Evolutionary conservation across 2,888 invertebrate species (phyloP).

Genomic region (Hyles lineata): DNA sequence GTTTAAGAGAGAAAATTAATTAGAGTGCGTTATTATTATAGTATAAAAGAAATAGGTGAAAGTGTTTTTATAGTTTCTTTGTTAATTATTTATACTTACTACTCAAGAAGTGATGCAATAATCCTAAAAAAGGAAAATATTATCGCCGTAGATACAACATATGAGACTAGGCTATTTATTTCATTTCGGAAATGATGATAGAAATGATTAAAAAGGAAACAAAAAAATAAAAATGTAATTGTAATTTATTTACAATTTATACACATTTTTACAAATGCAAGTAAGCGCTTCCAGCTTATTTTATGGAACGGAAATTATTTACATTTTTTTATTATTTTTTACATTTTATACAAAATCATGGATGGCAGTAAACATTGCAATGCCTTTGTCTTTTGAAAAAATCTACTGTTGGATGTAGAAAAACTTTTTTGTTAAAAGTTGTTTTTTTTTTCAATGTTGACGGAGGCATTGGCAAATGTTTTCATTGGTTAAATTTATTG

Average conservation of each 20-base stretch:
- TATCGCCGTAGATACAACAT: too few relatives aligned
- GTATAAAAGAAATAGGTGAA: too few relatives aligned
- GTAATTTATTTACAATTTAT: slow-evolving; percentile 55
- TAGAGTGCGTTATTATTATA: too few relatives aligned
- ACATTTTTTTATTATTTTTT: slow-evolving; percentile 34
- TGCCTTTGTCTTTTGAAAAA: slow-evolving; percentile 5
- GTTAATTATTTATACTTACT: too few relatives aligned
- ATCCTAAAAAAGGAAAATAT: too few relatives aligned
- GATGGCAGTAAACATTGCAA: slow-evolving; percentile 37
- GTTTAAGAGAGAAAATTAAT: too few relatives aligned
- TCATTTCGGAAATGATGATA: too few relatives aligned
- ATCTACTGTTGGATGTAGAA: slow-evolving; percentile 21
- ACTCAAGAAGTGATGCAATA: too few relatives aligned
- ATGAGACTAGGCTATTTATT: too few relatives aligned
- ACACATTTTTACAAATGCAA: slow-evolving; percentile 46
- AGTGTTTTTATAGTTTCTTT: too few relatives aligned
- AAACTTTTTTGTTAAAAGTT: neutral
- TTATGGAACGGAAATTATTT: slow-evolving; percentile 41
- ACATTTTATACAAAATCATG: slow-evolving; percentile 33
- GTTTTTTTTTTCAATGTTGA: slow-evolving; percentile 3
- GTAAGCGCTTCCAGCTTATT: slow-evolving; percentile 24
- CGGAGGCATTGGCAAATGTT: slow-evolving; percentile 5
- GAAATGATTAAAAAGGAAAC: neutral
- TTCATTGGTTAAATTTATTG: neutral
- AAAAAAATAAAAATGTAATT: slow-evolving; percentile 7